Evolutionary conservation across 53 echinoderm and acorn worm species (phyloP).

Genomic region (Crossaster papposus): DNA sequence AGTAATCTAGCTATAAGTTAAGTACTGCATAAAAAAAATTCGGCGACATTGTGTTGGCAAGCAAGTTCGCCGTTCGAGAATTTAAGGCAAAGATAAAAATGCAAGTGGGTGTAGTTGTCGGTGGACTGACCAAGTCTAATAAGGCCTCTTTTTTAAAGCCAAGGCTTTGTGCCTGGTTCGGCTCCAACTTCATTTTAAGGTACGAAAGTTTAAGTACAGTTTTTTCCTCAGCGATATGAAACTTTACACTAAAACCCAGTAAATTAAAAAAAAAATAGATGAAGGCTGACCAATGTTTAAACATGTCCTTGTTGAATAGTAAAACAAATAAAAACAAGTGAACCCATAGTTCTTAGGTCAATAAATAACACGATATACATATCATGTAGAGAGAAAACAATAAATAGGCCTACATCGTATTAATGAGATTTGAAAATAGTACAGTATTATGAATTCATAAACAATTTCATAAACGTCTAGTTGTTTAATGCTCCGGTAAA

Average conservation of each 20-base stretch:
- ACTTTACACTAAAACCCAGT: neutral
- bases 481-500: too few species aligned
- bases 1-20: neutral
- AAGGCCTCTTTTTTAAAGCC: neutral
- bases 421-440: neutral
- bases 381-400: conserved; percentile 5
- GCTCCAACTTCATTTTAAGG: too few species aligned
- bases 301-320: neutral
- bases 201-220: too few species aligned
- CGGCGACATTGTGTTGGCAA: neutral
- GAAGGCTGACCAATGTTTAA: neutral
- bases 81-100: too few species aligned
- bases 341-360: conserved; percentile 1
- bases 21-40: neutral
- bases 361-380: conserved; percentile 46
- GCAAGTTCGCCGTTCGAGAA: too few species aligned
- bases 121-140: too few species aligned
- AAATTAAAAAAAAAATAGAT: conserved; percentile 6
- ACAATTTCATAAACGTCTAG: neutral
- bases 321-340: neutral
- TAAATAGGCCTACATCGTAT: conserved; percentile 28
- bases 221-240: neutral
- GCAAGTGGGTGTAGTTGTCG: too few species aligned
- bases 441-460: neutral
- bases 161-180: neutral